A percentile compares a stretch with the other conserved stretches of the same genome.
Evolutionary conservation across 53 echinoderm and acorn worm species (phyloP).

Genomic region (Temnopleurus reevesii): DNA sequence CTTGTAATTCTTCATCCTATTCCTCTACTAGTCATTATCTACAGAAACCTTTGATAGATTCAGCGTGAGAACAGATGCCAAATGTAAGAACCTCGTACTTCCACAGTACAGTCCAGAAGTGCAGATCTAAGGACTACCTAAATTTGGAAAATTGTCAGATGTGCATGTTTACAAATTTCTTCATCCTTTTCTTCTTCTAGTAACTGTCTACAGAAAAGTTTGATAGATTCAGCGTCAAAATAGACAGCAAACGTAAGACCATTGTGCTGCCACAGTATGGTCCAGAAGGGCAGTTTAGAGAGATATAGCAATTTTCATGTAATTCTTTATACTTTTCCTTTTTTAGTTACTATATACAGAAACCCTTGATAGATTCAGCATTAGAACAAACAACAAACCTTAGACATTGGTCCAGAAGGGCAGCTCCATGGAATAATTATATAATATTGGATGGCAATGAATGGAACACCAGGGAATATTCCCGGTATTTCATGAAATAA

Average conservation of each 20-base stretch:
- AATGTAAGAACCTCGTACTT: constrained; percentile 58
- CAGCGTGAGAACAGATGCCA: constrained; percentile 51
- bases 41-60: constrained; percentile 66
- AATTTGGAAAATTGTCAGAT: no score
- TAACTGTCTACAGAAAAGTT: constrained; percentile 62
- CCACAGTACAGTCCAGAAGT: constrained; percentile 64
- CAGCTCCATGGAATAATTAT: constrained; percentile 64
- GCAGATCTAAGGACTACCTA: constrained; percentile 61
- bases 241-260: constrained; percentile 38
- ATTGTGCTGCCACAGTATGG: constrained; percentile 73
- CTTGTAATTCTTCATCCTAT: no score
- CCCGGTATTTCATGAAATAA: no score
- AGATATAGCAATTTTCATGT: no score
- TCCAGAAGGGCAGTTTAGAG: constrained; percentile 50
- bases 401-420: constrained; percentile 52
- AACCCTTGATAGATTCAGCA: constrained; percentile 67
- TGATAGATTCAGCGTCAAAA: constrained; percentile 62
- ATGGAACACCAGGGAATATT: no score
- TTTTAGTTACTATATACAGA: constrained; percentile 65
- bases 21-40: constrained; percentile 70
- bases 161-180: no score
- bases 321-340: no score
- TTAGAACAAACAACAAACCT: constrained; percentile 44
- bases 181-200: no score
- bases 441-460: no score